A percentile compares a stretch with the other conserved stretches of the same genome.
phyloP scores from a whole-genome alignment of 2,113 vertebrate genomes.

The Melanerpes formicivorus region DNA sequence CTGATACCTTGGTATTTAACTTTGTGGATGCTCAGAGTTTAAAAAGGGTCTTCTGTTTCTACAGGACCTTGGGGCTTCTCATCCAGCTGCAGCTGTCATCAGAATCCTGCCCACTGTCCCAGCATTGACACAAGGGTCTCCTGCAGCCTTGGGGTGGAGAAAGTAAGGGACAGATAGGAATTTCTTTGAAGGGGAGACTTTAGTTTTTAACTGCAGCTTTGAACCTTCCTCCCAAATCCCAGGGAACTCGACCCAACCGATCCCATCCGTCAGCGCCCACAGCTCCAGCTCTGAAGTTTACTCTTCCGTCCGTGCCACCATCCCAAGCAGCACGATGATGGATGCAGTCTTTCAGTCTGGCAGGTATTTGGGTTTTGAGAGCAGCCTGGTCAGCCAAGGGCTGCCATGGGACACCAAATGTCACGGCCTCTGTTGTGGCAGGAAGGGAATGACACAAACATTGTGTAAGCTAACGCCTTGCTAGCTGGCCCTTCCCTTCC shows the following conservation, averaged over 20 bases:
- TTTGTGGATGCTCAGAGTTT: neutral
- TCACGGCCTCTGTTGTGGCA: neutral
- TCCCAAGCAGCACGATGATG: neutral
- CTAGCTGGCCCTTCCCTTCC: fast-evolving
- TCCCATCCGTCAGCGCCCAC: slow-evolving; percentile 47
- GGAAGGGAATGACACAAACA: neutral
- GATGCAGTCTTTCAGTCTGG: slow-evolving; percentile 26
- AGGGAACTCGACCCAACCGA: neutral
- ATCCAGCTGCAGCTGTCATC: neutral
- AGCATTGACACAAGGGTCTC: fast-evolving
- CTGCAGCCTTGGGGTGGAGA: neutral
- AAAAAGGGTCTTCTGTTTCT: neutral
- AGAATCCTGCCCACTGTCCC: neutral
- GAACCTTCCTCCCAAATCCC: slow-evolving; percentile 44
- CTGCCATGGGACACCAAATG: neutral
- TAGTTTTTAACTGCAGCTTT: slow-evolving; percentile 15
- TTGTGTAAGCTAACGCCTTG: fast-evolving
- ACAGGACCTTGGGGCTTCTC: neutral
- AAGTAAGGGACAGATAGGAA: neutral
- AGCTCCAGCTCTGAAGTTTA: neutral
- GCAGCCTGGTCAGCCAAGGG: neutral
- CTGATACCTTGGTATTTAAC: neutral
- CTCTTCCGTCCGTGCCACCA: neutral
- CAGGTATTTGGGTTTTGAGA: slow-evolving; percentile 16
- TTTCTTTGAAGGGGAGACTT: slow-evolving; percentile 39